Evolutionary conservation across 2,113 vertebrate species (phyloP), one percentile per base, ranked within the genome.

Genomic region (Bos javanicus): DNA sequence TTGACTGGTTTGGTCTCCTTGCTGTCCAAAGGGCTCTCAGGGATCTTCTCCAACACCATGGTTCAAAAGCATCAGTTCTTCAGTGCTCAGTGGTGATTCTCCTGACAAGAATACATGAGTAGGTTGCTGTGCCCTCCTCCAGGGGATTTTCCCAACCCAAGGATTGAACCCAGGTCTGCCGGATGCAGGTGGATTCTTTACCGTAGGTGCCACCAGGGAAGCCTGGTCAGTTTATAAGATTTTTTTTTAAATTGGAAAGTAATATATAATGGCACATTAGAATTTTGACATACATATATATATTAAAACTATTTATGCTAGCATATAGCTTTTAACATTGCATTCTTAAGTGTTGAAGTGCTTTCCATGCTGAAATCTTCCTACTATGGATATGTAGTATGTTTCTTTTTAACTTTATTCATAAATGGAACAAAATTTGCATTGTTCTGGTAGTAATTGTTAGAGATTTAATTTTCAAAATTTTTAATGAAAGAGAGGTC

Each of bases 131-230:
- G 19, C n/a, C 10, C n/a, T 23, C 64, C n/a, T 71, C 67, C 67
- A 71, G 67, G 19, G 67, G 9, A 39, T 39, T 19, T 71, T 71
- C 67, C n/a, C 10, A 39, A 71, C 4, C 5, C n/a, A 71, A 71
- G 19, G n/a, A 71, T 39, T 0, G 1, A 39, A 39, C 10, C 17
- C n/a, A 39, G 1, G n/a, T 71, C n/a, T 71, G n/a, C n/a, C 0
- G 0, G 67, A 23, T 71, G n/a, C n/a, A 23, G n/a, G 19, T 71
- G n/a, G n/a, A 36, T 36, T 39, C n/a, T 71, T 71, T 71, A 71
- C 5, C 10, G 5, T 71, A 39, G n/a, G 19, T 71, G 5, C 5
- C 67, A 71, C n/a, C n/a, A 71, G 67, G 19, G n/a, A 71, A 71
- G 67, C n/a, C 19, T 39, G 19, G 10, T 12, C 19, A 71, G 10